phyloP scores from a whole-genome alignment of 2,797 vertebrate species.

The Halcyon badia region DNA sequence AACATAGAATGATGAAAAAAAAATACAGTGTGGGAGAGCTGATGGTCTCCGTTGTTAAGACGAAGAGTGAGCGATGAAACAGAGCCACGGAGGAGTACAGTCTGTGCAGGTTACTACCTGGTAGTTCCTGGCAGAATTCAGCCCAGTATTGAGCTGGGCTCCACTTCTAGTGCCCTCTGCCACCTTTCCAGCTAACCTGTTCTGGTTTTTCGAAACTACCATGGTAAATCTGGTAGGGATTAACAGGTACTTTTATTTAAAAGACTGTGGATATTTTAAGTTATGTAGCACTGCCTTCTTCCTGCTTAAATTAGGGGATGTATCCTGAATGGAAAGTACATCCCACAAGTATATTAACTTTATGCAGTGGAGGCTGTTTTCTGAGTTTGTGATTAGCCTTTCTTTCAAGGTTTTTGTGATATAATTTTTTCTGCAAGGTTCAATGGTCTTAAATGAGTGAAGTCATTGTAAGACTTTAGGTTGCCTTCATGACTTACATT shows the following conservation, averaged over 20 bases:
- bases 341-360: background rate
- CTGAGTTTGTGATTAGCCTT: background rate
- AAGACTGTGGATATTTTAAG: background rate
- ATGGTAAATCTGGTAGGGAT: background rate
- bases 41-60: background rate
- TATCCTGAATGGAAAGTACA: background rate
- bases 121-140: background rate
- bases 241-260: background rate
- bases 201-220: background rate
- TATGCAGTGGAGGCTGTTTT: background rate
- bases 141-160: background rate
- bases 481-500: background rate
- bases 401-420: background rate
- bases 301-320: background rate
- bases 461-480: background rate
- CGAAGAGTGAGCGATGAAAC: background rate
- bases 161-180: background rate
- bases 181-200: background rate
- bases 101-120: background rate
- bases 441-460: background rate
- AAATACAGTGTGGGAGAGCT: background rate
- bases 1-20: background rate
- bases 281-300: background rate
- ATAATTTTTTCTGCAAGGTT: background rate
- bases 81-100: background rate